phyloP scores from a whole-genome alignment of 2,797 vertebrate genomes.

The Trachurus trachurus region DNA sequence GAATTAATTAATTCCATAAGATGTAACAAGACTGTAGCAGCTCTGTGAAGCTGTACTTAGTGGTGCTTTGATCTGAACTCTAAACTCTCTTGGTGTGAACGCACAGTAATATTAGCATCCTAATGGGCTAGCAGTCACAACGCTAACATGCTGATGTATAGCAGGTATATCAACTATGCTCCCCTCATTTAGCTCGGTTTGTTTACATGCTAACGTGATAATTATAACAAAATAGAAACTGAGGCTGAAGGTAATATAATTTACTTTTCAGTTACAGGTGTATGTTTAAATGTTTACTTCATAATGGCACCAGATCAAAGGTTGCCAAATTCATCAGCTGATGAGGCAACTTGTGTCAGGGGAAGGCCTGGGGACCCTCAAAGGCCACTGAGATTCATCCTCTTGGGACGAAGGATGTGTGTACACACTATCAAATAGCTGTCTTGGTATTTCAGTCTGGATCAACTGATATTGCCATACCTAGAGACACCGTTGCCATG shows the following conservation, averaged over 20 bases:
- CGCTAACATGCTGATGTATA: not conserved
- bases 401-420: not conserved
- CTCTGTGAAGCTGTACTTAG: slow-evolving; percentile 1
- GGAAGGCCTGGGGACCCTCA: not conserved
- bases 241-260: not conserved
- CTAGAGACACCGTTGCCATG: no score
- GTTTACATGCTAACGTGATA: not conserved
- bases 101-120: not conserved
- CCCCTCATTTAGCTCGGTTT: not conserved
- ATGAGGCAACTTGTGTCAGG: not conserved
- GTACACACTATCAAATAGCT: not conserved
- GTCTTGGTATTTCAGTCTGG: slow-evolving; percentile 1
- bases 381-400: not conserved
- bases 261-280: not conserved
- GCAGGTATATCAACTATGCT: not conserved
- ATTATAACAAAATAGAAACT: not conserved
- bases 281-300: not conserved
- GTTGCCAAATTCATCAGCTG: not conserved
- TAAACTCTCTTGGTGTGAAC: no score
- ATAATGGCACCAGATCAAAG: not conserved
- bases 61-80: not conserved
- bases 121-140: not conserved
- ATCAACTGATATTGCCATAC: not conserved
- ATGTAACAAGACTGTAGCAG: not conserved
- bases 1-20: not conserved